phyloP scores from a whole-genome alignment of 2,113 vertebrate species.

The Callopanchax toddi region DNA sequence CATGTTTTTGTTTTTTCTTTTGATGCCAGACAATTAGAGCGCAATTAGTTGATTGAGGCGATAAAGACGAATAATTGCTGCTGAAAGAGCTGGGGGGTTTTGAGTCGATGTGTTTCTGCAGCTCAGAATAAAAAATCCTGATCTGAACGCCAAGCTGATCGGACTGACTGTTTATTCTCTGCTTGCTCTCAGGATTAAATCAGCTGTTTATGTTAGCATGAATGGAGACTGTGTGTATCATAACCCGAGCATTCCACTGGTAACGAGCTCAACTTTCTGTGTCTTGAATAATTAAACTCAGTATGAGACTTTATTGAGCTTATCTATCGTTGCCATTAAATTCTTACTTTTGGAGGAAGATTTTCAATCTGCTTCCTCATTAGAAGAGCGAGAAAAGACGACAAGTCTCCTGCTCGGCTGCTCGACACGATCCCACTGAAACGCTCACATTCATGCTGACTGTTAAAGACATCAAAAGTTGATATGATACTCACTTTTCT shows the following conservation, averaged over 20 bases:
- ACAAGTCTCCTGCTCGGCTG: constrained; percentile 43
- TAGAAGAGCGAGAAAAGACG: constrained; percentile 17
- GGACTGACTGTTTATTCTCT: constrained; percentile 34
- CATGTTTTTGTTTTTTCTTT: constrained; percentile 38
- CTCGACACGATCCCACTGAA: constrained; percentile 50
- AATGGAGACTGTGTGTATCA: constrained; percentile 66
- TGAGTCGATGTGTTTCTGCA: constrained; percentile 59
- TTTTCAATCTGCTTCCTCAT: constrained; percentile 26
- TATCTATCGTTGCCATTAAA: constrained; percentile 14
- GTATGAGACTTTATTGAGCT: constrained; percentile 9
- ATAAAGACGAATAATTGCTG: constrained; percentile 68
- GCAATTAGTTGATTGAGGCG: constrained; percentile 70
- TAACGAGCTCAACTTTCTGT: constrained; percentile 5
- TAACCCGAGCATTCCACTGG: not conserved
- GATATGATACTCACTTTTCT: constrained; percentile 81
- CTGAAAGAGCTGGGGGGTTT: constrained; percentile 59
- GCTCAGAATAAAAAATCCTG: constrained; percentile 37
- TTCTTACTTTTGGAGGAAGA: constrained; percentile 29
- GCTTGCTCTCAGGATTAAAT: constrained; percentile 63
- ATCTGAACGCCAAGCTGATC: constrained; percentile 47
- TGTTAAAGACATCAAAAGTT: constrained; percentile 61
- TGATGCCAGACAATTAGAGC: constrained; percentile 65
- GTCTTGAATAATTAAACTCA: constrained; percentile 20
- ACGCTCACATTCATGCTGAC: constrained; percentile 89
- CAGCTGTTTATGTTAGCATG: constrained; percentile 85